Evolutionary conservation across 2,797 vertebrate species (phyloP).

Genomic region (Ficedula albicollis): DNA sequence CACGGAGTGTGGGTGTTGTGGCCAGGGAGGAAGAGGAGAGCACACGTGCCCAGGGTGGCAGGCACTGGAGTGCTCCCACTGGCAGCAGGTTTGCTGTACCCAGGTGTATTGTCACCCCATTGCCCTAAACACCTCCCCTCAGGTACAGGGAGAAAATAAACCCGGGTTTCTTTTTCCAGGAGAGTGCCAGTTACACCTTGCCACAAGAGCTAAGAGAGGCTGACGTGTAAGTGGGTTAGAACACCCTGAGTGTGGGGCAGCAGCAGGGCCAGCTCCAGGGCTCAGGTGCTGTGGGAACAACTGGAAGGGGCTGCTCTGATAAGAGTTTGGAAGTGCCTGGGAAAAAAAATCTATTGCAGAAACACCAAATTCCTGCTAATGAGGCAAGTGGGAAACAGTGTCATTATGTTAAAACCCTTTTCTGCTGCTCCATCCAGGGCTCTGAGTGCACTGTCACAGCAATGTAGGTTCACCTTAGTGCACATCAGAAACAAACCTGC

Average conservation of each 20-base stretch:
- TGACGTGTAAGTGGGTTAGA: not conserved
- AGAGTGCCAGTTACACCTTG: not conserved
- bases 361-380: not conserved
- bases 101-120: not conserved
- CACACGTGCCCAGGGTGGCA: rapidly evolving
- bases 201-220: not conserved
- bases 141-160: conserved; percentile 4
- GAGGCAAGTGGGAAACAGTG: not conserved
- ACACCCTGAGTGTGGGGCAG: not conserved
- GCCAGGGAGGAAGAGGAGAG: not conserved
- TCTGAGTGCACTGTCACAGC: not conserved
- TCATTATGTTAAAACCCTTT: not conserved
- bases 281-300: not conserved
- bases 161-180: not conserved
- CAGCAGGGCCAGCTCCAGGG: not conserved
- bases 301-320: not conserved
- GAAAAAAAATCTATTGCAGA: not conserved
- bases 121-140: not conserved
- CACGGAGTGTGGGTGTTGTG: not conserved
- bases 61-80: not conserved
- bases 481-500: not conserved
- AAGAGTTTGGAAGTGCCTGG: not conserved
- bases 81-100: not conserved
- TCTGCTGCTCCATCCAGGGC: not conserved
- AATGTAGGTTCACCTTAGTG: not conserved